Conservation (phyloP, 2,888 invertebrate species). For the Pogonocherus hispidulus region DNA sequence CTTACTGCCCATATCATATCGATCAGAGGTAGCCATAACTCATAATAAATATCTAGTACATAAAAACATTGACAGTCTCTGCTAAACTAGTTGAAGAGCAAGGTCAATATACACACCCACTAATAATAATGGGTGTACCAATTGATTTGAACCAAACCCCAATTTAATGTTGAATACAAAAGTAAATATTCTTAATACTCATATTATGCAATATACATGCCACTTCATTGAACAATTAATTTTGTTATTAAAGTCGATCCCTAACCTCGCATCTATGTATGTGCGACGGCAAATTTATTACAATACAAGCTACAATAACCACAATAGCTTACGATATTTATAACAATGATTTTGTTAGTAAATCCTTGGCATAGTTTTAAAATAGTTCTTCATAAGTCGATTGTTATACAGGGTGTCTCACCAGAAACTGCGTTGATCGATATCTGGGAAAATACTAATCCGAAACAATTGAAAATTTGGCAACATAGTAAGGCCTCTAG, state of each 20-base stretch:
- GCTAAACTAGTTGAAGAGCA: constrained; percentile 28
- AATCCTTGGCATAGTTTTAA: constrained; percentile 22
- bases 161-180: constrained; percentile 12
- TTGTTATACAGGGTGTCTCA: no score
- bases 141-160: constrained; percentile 18
- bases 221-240: constrained; percentile 19
- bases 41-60: background rate
- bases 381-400: no score
- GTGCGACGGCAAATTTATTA: constrained; percentile 1
- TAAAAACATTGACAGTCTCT: background rate
- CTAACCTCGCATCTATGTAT: background rate
- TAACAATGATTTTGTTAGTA: background rate
- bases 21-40: background rate
- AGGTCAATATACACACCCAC: constrained; percentile 33
- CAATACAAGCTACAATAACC: no score
- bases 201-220: background rate
- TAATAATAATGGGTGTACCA: constrained; percentile 16
- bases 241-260: constrained; percentile 12
- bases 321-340: background rate
- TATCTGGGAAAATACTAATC: no score
- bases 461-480: no score
- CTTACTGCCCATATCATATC: background rate
- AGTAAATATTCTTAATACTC: background rate
- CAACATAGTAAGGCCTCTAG: no score
- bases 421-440: no score